Evolutionary conservation across 2,888 invertebrate genomes (phyloP).

Genomic region (Anoncus sp.): DNA sequence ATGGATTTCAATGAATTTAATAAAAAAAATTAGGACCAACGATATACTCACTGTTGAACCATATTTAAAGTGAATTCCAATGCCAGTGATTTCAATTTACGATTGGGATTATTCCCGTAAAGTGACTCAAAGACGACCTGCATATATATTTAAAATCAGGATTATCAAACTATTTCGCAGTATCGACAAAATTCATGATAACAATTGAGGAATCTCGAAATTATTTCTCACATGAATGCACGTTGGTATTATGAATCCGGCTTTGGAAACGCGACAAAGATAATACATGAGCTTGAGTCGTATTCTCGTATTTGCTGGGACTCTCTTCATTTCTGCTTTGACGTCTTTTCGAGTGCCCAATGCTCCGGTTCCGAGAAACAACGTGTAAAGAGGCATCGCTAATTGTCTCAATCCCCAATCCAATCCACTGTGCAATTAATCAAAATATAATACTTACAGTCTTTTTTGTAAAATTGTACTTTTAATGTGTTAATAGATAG

Average conservation of each 20-base stretch:
- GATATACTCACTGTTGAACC: slow-evolving; percentile 89
- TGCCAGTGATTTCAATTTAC: slow-evolving; percentile 91
- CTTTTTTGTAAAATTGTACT: too few species aligned
- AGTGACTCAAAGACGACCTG: slow-evolving; percentile 94
- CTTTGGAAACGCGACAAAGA: slow-evolving; percentile 89
- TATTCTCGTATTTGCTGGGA: slow-evolving; percentile 92
- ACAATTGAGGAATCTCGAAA: slow-evolving; percentile 12
- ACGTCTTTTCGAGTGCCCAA: slow-evolving; percentile 83
- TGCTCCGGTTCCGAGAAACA: slow-evolving; percentile 90
- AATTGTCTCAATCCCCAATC: slow-evolving; percentile 91
- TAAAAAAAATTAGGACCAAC: slow-evolving; percentile 3
- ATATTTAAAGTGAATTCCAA: slow-evolving; percentile 93
- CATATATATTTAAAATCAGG: too few species aligned
- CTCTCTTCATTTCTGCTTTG: slow-evolving; percentile 88
- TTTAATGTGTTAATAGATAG: too few species aligned
- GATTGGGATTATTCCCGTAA: slow-evolving; percentile 93
- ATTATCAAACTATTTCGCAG: neutral
- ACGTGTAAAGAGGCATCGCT: slow-evolving; percentile 90
- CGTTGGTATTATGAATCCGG: slow-evolving; percentile 90
- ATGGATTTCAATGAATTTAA: neutral
- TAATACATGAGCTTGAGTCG: slow-evolving; percentile 94
- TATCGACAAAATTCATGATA: neutral
- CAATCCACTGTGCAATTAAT: slow-evolving; percentile 86
- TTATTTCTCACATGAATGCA: slow-evolving; percentile 88
- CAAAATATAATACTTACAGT: slow-evolving; percentile 18